A percentile compares a stretch with the other conserved stretches of the same genome.
Conservation (phyloP, 2,113 vertebrate genomes). For the Perognathus longimembris region DNA sequence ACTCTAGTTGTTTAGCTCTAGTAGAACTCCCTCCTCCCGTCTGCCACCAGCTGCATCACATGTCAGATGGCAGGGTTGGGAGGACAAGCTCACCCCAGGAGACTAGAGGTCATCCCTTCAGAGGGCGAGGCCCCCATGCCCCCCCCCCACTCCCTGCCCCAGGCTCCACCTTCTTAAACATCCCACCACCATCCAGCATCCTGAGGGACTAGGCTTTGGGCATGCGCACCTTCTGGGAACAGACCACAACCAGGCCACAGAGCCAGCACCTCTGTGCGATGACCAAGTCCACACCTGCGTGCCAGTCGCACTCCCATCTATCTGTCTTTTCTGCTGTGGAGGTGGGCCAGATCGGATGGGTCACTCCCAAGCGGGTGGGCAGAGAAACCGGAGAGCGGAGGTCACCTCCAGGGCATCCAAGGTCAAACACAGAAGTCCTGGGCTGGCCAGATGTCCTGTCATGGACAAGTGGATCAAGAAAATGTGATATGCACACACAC, state of each 20-base stretch:
- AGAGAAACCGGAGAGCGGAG: too few relatives aligned
- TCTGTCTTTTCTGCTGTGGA: not conserved
- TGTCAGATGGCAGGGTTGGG: not conserved
- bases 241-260: too few relatives aligned
- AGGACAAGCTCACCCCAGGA: too few relatives aligned
- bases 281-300: fast-evolving
- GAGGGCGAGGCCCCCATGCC: too few relatives aligned
- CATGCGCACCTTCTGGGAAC: too few relatives aligned
- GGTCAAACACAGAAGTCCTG: not conserved
- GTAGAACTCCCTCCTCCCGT: too few relatives aligned
- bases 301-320: too few relatives aligned
- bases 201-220: not conserved
- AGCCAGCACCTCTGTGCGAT: not conserved
- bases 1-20: not conserved
- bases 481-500: too few relatives aligned
- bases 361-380: not conserved
- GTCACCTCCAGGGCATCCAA: not conserved
- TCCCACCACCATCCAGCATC: not conserved
- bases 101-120: too few relatives aligned
- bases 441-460: too few relatives aligned
- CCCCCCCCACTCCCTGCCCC: too few relatives aligned
- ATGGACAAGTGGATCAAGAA: too few relatives aligned
- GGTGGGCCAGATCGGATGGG: fast-evolving
- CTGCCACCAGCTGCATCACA: not conserved
- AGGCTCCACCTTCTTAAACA: not conserved